Base-by-base conservation (phyloP, 2,888 invertebrate genomes). In the Tanytarsus gracilentus region DNA sequence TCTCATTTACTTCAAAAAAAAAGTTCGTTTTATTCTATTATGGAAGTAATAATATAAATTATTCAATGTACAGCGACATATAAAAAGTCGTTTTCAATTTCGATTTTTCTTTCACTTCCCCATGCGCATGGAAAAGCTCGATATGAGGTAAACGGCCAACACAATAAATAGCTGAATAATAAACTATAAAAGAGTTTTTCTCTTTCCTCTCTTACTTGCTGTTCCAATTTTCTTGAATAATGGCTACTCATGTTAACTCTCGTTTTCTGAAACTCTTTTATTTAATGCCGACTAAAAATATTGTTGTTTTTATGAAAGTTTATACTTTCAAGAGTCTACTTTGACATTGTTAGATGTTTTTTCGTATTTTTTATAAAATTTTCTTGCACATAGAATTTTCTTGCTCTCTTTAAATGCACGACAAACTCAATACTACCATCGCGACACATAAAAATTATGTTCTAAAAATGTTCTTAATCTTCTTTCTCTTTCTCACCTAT, bases 201-300 rank as follows among this genome's bases (percentile, higher is more conserved):
- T 36, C 16, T 33, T 33, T 33, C 14, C 4, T 26, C 40, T 18
- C 16, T 55, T 55, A 55, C 55, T 40, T 55, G 55, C 25, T 55
- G 55, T 14, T 55, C 55, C 40, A 55, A 40, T 55, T 55, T 55
- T 40, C 33, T 25, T 18, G 49, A 49, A 26, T 40, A 21, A 33
- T 55, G 23, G 40, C 55, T 55, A 39, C 39, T 55, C n/a, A n/a
- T 55, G 55, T 55, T 55, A 55, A 55, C 55, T 55, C n/a, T n/a
- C n/a, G n/a, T n/a, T n/a, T n/a, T n/a, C n/a, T n/a, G n/a, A n/a
- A n/a, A n/a, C n/a, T n/a, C n/a, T n/a, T n/a, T n/a, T n/a, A 44
- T 44, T 44, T 44, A 23, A 44, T 33, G 33, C 33, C n/a, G 33
- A 11, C n/a, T 33, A 18, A 18, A n/a, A n/a, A n/a, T n/a, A n/a